Conservation (phyloP, 2,888 invertebrate genomes). For the Ectemnius cavifrons region DNA sequence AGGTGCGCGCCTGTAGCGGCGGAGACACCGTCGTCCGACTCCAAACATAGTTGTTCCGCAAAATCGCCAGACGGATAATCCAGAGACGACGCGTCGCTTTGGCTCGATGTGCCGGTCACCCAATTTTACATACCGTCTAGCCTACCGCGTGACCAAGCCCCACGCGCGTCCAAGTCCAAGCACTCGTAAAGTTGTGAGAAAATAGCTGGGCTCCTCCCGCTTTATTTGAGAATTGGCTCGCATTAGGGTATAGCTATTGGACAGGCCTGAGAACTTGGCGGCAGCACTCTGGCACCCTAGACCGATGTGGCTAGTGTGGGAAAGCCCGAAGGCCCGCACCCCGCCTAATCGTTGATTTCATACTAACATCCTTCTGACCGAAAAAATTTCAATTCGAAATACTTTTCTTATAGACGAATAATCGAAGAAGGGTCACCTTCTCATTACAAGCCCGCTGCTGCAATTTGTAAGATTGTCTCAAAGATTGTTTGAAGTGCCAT, state of each 20-base stretch:
- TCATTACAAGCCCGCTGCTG: too few species aligned
- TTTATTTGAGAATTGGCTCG: slow-evolving; percentile 1
- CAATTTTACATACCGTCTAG: not conserved
- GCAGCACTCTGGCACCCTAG: too few species aligned
- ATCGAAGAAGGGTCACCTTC: too few species aligned
- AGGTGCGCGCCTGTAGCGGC: slow-evolving; percentile 35
- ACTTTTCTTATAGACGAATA: too few species aligned
- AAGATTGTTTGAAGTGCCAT: not conserved
- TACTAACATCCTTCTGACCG: too few species aligned
- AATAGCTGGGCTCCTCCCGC: not conserved
- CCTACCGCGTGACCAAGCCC: slow-evolving; percentile 9
- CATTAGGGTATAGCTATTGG: too few species aligned
- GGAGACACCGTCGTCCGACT: slow-evolving; percentile 25
- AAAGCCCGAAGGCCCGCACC: too few species aligned
- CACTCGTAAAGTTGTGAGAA: not conserved
- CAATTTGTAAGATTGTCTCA: not conserved
- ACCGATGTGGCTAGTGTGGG: too few species aligned
- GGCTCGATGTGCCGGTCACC: slow-evolving; percentile 4
- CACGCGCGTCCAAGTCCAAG: not conserved
- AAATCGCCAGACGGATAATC: slow-evolving; percentile 33
- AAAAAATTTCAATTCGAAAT: too few species aligned
- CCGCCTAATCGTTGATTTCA: too few species aligned
- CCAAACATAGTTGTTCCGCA: slow-evolving; percentile 33
- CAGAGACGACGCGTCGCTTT: slow-evolving; percentile 6
- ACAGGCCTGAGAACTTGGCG: too few species aligned